Evolutionary conservation across 2,797 vertebrate species (phyloP), one percentile per base, ranked within the genome.

Genomic region (Esox masquinongy): DNA sequence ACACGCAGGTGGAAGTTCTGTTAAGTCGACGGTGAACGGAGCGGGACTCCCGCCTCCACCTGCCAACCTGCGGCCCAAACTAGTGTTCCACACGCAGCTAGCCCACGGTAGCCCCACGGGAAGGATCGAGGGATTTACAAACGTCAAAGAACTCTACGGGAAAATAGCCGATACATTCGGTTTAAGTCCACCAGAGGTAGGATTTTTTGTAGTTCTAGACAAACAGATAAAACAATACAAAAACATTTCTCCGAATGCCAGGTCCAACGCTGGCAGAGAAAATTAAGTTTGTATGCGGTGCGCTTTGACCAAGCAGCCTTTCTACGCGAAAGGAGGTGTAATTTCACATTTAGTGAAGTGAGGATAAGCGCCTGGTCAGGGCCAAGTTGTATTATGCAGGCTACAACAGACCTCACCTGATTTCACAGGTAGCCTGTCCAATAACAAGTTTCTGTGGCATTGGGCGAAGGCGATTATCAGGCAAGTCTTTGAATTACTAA

Each of bases 31-130:
- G 0, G 83, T 86, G 68, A 92, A 93, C 79, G 93, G 91, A 50
- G 91, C 88, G 22, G 87, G 92, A 12, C 85, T 93, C 66, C 91
- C 92, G 49, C 85, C 89, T 50, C 90, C 90, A 76, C 90, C 94
- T 75, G 92, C 91, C 77, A 85, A 74, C 89, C 84, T 89, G 78
- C 80, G 90, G 83, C 93, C 93, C 83, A 86, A 94, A 67, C 93
- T 97, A 81, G 95, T 96, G 29, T 99, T 99, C 89, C 95, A 98
- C 90, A 92, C 97, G 80, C 98, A 99, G 94, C 94, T 99, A 77
- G 98, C 98, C 1, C 97, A 99, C 90, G 98, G 98, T 70, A 98
- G 97, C 89, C 94, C 96, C 86, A 99, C 98, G 11, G 97, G 95
- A 82, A 92, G 95, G 74, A 95, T 99, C 83, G 95, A 97, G 88